phyloP scores from a whole-genome alignment of 2,113 vertebrate species.

The Scytalopus superciliaris region DNA sequence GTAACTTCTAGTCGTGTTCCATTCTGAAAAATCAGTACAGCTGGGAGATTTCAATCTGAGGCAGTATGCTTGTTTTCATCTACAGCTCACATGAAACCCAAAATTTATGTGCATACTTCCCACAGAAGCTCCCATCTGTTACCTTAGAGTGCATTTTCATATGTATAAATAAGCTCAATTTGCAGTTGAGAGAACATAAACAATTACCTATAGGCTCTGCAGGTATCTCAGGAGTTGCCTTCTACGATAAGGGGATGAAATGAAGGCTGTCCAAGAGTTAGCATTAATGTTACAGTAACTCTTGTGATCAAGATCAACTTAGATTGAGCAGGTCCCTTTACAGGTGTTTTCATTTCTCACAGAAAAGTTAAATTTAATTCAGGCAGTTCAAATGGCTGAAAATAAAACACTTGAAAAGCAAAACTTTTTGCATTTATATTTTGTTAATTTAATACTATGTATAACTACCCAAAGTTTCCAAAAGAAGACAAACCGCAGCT shows the following conservation, averaged over 20 bases:
- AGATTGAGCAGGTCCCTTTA: neutral
- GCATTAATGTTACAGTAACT: neutral
- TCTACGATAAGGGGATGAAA: neutral
- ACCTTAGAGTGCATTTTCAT: constrained; percentile 21
- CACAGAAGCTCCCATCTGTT: constrained; percentile 44
- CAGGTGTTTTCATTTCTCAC: neutral
- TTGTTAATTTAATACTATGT: neutral
- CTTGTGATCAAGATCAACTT: neutral
- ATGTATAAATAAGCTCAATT: constrained; percentile 47
- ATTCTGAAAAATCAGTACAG: constrained; percentile 60
- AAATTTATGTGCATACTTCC: constrained; percentile 57
- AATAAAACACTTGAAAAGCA: neutral
- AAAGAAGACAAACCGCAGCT: neutral
- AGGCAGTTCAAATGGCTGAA: neutral
- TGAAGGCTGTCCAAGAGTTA: neutral
- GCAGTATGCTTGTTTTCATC: constrained; percentile 52
- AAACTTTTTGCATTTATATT: neutral
- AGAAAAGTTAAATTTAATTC: neutral
- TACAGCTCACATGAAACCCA: constrained; percentile 26
- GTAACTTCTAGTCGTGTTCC: constrained; percentile 39
- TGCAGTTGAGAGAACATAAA: constrained; percentile 27
- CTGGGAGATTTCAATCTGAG: constrained; percentile 39
- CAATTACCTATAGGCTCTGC: neutral
- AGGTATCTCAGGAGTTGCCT: neutral
- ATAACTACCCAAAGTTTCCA: neutral